phyloP scores from a whole-genome alignment of 2,113 vertebrate species.

The Hemibates koningsi region DNA sequence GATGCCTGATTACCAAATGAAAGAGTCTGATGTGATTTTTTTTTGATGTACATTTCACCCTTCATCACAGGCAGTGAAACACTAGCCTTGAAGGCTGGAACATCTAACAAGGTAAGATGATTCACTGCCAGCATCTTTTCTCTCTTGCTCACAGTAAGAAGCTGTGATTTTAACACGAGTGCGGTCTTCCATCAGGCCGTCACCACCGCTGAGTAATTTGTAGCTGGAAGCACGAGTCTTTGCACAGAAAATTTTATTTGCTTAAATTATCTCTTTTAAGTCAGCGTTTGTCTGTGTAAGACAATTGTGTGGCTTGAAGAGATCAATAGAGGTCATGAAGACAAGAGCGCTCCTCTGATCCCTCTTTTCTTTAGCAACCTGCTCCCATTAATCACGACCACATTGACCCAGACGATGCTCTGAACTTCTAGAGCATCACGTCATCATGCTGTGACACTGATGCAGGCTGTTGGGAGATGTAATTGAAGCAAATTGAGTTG shows the following conservation, averaged over 20 bases:
- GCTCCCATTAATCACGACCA: neutral
- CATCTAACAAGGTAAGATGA: neutral
- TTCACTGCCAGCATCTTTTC: neutral
- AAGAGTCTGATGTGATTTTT: neutral
- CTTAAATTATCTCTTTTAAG: neutral
- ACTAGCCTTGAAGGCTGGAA: neutral
- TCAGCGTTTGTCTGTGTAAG: neutral
- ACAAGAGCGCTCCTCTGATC: neutral
- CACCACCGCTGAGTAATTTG: neutral
- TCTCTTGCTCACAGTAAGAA: neutral
- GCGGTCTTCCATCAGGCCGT: neutral
- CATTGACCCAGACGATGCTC: neutral
- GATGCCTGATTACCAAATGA: neutral
- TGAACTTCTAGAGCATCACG: neutral
- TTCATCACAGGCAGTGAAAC: neutral
- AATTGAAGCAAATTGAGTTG: conserved; percentile 32
- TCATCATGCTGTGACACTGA: neutral
- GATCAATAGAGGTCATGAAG: neutral
- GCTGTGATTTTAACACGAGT: neutral
- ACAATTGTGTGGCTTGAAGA: neutral
- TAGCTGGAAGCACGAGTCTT: neutral
- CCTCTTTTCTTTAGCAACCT: neutral
- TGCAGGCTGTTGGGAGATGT: conserved; percentile 13
- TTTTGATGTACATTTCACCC: neutral
- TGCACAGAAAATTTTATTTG: neutral